Base-by-base conservation (phyloP, 1,140 invertebrate species). In the Nephila pilipes region DNA sequence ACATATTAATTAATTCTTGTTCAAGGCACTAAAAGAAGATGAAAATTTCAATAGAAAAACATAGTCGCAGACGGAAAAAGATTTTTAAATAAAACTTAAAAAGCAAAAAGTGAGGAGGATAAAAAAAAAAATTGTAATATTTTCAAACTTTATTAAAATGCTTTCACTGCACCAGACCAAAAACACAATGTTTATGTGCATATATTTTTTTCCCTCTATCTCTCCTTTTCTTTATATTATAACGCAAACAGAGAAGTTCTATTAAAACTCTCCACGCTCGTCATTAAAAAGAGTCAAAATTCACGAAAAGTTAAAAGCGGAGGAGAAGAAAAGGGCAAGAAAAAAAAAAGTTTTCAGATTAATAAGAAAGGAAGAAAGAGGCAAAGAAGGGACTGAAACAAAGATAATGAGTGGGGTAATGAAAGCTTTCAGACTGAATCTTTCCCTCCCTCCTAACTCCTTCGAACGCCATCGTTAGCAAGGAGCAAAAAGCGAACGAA, bases 211-310 rank as follows among this genome's bases (percentile, higher is more conserved):
- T 46, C 6, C 12, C 0, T 46, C 0, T 4, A 4, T 46, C 6
- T 22, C 18, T 16, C 14, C 6, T 25, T 75, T 75, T 75, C 29
- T 32, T 75, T 32, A 6, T 60, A 22, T 29, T 2, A 32, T 75
- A 75, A 75, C 69, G n/a, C n/a, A n/a, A n/a, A 14, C 69, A 75
- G 69, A 32, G 32, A 75, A 75, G 69, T 75, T 75, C 32, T 75
- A 75, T 75, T 75, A 75, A 75, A 75, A 75, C 16, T 75, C 32
- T 75, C 29, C 69, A 20, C 14, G 69, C 32, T 36, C 32, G 29
- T 75, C 69, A 75, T 75, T 75, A 75, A n/a, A n/a, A n/a, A 32
- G 69, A 25, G 32, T 75, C 69, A 75, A 75, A 75, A 75, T 75
- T 75, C 69, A 75, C 36, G 69, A 75, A 75, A 75, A 75, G 29